A percentile compares a stretch with the other conserved stretches of the same genome.
Evolutionary conservation across 2,113 vertebrate species (phyloP).

Genomic region (Piliocolobus tephrosceles): DNA sequence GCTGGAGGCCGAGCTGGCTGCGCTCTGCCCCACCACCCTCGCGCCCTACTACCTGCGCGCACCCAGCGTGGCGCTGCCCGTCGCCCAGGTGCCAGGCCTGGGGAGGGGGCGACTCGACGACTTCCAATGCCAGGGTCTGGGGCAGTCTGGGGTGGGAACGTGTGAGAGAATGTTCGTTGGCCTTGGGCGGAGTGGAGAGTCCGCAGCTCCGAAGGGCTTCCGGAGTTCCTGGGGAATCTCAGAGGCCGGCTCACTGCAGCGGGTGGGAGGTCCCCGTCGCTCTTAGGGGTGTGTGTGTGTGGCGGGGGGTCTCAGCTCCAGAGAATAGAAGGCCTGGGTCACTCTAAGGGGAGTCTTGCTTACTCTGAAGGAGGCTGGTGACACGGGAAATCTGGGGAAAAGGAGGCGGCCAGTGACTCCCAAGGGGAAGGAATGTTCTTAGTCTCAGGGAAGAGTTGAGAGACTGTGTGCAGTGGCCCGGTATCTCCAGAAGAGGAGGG

Average conservation of each 20-base stretch:
- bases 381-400: neutral
- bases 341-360: neutral
- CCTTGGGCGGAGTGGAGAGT: neutral
- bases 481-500: neutral
- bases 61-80: slow-evolving; percentile 71
- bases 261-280: neutral
- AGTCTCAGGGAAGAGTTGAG: neutral
- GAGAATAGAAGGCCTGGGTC: neutral
- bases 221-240: neutral
- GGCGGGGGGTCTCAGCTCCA: neutral
- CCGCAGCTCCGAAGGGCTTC: neutral
- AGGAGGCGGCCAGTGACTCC: neutral
- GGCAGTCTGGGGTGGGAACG: neutral
- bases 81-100: slow-evolving; percentile 71
- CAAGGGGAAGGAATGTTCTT: neutral
- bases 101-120: neutral
- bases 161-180: neutral
- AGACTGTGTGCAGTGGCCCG: neutral
- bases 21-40: slow-evolving; percentile 62
- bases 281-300: too few species aligned
- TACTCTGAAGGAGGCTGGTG: neutral
- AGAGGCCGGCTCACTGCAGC: neutral
- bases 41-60: slow-evolving; percentile 77
- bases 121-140: neutral
- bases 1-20: slow-evolving; percentile 78